Evolutionary conservation across 2,888 invertebrate genomes (phyloP).

Genomic region (Polia nebulosa): DNA sequence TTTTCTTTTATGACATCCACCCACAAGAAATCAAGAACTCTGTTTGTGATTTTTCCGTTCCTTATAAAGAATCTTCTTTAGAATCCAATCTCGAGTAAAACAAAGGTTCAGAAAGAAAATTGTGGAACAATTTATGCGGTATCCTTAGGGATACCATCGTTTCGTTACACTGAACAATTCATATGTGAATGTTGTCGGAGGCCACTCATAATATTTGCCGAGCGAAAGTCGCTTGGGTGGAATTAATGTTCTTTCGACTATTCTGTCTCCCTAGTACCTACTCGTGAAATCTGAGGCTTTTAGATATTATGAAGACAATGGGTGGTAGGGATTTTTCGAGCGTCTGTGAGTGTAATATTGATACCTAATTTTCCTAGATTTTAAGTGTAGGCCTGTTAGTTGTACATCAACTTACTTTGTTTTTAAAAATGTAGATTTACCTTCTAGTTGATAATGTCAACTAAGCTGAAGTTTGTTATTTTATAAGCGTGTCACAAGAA

Average conservation of each 20-base stretch:
- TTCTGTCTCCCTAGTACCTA: conserved; percentile 44
- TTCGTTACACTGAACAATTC: conserved; percentile 77
- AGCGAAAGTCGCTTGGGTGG: conserved; percentile 70
- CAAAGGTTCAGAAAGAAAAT: conserved; percentile 72
- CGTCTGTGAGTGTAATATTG: neutral
- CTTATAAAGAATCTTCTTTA: conserved; percentile 32
- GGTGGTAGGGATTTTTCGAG: conserved; percentile 2
- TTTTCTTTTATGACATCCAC: neutral
- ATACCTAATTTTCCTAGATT: neutral
- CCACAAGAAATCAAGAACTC: neutral
- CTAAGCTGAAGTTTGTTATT: neutral
- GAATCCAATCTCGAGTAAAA: conserved; percentile 71
- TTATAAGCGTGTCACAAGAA: neutral
- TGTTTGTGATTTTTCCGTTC: neutral
- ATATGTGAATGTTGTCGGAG: conserved; percentile 72
- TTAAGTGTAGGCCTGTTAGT: neutral
- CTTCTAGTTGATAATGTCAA: neutral
- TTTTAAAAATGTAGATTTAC: neutral
- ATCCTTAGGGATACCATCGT: conserved; percentile 71
- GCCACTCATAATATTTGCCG: conserved; percentile 78
- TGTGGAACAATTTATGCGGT: conserved; percentile 73
- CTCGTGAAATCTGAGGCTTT: conserved; percentile 46
- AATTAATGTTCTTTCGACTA: conserved; percentile 62
- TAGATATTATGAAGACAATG: conserved; percentile 38
- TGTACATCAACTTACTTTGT: neutral